Evolutionary conservation across 2,113 vertebrate species (phyloP).

Genomic region (Campylomormyrus tamandua): DNA sequence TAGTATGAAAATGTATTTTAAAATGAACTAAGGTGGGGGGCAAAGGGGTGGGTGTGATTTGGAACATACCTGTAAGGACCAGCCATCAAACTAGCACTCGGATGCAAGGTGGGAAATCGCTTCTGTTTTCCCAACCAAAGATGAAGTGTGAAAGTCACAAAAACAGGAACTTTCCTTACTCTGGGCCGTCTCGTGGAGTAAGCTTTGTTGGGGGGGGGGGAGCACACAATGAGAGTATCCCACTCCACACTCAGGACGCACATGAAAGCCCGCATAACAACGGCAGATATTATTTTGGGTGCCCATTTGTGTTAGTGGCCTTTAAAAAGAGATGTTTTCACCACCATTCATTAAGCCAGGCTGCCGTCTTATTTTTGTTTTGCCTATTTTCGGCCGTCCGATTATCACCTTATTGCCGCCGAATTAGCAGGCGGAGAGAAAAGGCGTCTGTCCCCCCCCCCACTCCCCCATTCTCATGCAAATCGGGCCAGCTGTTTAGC

Average conservation of each 20-base stretch:
- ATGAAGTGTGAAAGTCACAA: neutral
- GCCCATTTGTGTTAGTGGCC: conserved; percentile 5
- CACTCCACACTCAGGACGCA: neutral
- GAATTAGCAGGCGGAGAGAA: conserved; percentile 65
- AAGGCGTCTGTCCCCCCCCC: conserved; percentile 37
- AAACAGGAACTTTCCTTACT: conserved; percentile 12
- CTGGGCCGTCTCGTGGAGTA: neutral
- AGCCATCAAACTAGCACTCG: neutral
- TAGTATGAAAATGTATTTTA: neutral
- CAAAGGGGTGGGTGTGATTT: neutral
- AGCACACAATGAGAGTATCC: neutral
- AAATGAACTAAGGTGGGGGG: neutral
- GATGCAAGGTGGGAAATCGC: neutral
- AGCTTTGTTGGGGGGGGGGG: neutral
- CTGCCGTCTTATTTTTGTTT: conserved; percentile 58
- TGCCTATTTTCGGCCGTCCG: conserved; percentile 56
- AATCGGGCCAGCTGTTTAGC: conserved; percentile 71
- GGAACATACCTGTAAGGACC: neutral
- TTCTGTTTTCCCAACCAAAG: neutral
- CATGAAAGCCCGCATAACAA: conserved; percentile 14
- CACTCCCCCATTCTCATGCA: conserved; percentile 61
- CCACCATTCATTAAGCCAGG: conserved; percentile 32
- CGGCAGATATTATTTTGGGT: conserved; percentile 15
- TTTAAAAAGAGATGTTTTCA: conserved; percentile 30
- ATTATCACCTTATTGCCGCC: conserved; percentile 67